phyloP scores from a whole-genome alignment of 2,797 vertebrate genomes.

The Petrocephalus schoutedeni region DNA sequence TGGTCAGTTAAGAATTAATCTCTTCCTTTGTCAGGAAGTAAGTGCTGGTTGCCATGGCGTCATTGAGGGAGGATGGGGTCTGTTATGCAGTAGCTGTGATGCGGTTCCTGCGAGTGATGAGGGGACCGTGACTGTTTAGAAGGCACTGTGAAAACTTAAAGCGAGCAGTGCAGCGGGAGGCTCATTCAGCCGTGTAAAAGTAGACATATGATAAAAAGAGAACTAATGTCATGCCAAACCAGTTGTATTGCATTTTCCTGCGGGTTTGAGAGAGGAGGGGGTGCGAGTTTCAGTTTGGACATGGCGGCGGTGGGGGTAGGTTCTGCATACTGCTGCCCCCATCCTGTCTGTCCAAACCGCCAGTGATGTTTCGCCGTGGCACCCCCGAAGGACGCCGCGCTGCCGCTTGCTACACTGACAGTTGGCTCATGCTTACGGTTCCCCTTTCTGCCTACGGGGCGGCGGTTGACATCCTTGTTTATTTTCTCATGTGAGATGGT shows the following conservation, averaged over 20 bases:
- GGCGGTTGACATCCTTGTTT: not conserved
- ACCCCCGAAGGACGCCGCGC: not conserved
- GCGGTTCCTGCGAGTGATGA: not conserved
- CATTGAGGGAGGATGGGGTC: not conserved
- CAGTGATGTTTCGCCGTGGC: not conserved
- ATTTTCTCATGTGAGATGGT: not conserved
- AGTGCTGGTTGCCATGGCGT: not conserved
- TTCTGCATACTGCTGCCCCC: not conserved
- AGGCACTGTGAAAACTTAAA: not conserved
- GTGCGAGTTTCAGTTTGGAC: not conserved
- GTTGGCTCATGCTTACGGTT: not conserved
- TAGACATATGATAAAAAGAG: not conserved
- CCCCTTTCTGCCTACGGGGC: not conserved
- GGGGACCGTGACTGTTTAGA: not conserved
- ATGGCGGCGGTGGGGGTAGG: not conserved
- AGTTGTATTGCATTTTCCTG: slow-evolving; percentile 15
- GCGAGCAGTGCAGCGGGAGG: not conserved
- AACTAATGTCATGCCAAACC: not conserved
- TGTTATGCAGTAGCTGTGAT: not conserved
- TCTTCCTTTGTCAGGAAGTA: not conserved
- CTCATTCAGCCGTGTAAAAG: not conserved
- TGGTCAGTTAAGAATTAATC: not conserved
- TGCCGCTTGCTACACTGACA: not conserved
- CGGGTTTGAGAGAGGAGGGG: not conserved
- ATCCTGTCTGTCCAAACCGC: not conserved